These are phyloP conservation scores for human (Homo sapiens) DNA, from an alignment of 2,113 vertebrate species.

Conservation along the genomic window GRCh38 chr11:72391001-72391500, in stretches of 20 bases:
- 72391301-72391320: background rate
- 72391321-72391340: background rate
- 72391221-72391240: background rate
- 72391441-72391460: background rate
- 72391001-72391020: background rate
- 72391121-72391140: conserved; percentile 5
- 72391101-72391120: background rate
- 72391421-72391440: conserved; percentile 10
- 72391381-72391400: background rate
- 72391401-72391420: background rate
- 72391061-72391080: background rate
- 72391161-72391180: background rate
- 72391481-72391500: background rate
- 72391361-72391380: background rate
- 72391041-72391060: background rate
- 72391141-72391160: background rate
- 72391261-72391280: background rate
- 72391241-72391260: background rate
- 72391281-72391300: background rate
- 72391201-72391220: background rate
- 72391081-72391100: conserved; percentile 33
- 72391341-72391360: background rate
- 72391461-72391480: background rate
- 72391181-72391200: background rate
- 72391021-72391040: background rate